phyloP scores from a whole-genome alignment of 2,888 invertebrate genomes.

The Helobdella robusta region DNA sequence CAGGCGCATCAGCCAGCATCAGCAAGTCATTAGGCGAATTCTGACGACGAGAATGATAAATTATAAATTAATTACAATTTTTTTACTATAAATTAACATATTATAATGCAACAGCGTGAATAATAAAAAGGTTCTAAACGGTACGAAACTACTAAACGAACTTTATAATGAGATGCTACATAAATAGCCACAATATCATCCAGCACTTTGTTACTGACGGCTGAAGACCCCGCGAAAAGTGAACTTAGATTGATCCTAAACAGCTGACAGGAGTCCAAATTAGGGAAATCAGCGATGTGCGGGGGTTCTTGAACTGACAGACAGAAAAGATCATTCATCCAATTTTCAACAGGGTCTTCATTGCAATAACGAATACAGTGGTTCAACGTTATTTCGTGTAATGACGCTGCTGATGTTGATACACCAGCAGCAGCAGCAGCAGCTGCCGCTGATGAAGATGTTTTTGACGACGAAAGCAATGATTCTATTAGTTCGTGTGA shows the following conservation, averaged over 20 bases:
- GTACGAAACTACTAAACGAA: constrained; percentile 31
- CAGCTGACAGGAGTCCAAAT: constrained; percentile 57
- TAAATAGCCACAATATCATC: constrained; percentile 84
- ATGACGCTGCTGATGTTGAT: not conserved
- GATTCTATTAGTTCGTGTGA: not conserved
- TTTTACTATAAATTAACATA: too few species aligned
- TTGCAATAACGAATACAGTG: constrained; percentile 88
- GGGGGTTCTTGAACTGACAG: constrained; percentile 49
- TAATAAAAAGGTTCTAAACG: too few species aligned
- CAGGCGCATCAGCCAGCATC: constrained; percentile 96
- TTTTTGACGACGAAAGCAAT: not conserved
- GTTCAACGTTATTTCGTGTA: constrained; percentile 61
- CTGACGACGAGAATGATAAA: too few species aligned
- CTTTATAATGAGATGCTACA: constrained; percentile 95
- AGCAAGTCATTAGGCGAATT: constrained; percentile 97
- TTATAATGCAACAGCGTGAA: too few species aligned
- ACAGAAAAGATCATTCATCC: constrained; percentile 83
- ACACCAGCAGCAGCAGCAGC: not conserved
- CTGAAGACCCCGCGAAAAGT: constrained; percentile 69
- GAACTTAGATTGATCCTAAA: constrained; percentile 74
- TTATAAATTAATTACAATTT: too few species aligned
- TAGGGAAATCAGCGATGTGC: not conserved
- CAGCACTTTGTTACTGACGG: constrained; percentile 69
- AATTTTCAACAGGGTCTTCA: constrained; percentile 72
- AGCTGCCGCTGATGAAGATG: not conserved